Evolutionary conservation across 2,797 vertebrate species (phyloP).

Genomic region (Danio aesculapii): DNA sequence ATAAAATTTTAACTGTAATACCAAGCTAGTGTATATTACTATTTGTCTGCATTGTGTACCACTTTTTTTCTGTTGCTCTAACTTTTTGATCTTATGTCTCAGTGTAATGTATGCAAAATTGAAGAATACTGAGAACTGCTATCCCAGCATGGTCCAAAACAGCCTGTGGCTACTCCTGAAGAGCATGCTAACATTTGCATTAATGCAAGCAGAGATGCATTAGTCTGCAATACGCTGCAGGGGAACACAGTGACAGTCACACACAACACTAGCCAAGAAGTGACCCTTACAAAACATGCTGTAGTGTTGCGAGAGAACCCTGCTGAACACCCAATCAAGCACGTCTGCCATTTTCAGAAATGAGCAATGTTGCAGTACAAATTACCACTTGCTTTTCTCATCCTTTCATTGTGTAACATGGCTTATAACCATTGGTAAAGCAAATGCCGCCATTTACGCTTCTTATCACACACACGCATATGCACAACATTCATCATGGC

Average conservation of each 20-base stretch:
- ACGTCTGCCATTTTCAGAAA: conserved; percentile 20
- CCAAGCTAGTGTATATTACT: not conserved
- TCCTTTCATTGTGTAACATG: conserved; percentile 31
- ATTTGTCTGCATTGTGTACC: not conserved
- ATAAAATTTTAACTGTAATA: not conserved
- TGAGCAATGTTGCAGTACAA: conserved; percentile 39
- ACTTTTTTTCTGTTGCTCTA: not conserved
- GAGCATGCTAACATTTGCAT: conserved; percentile 16
- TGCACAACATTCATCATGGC: conserved; percentile 49
- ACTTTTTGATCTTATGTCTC: not conserved
- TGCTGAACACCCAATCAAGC: not conserved
- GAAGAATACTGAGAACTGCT: conserved; percentile 23
- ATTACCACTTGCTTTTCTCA: conserved; percentile 9
- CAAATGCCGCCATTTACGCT: conserved; percentile 31
- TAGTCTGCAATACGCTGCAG: conserved; percentile 13
- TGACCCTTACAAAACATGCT: not conserved
- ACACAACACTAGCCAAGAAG: conserved; percentile 16
- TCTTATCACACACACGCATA: conserved; percentile 35
- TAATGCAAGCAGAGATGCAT: conserved; percentile 9
- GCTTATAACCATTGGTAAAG: conserved; percentile 44
- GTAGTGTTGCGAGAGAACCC: not conserved
- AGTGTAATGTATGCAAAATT: not conserved
- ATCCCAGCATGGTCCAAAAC: conserved; percentile 27
- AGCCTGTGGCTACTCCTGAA: not conserved
- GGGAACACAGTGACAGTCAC: not conserved